phyloP scores from a whole-genome alignment of 2,797 vertebrate genomes.

The Sebastes miniatus region DNA sequence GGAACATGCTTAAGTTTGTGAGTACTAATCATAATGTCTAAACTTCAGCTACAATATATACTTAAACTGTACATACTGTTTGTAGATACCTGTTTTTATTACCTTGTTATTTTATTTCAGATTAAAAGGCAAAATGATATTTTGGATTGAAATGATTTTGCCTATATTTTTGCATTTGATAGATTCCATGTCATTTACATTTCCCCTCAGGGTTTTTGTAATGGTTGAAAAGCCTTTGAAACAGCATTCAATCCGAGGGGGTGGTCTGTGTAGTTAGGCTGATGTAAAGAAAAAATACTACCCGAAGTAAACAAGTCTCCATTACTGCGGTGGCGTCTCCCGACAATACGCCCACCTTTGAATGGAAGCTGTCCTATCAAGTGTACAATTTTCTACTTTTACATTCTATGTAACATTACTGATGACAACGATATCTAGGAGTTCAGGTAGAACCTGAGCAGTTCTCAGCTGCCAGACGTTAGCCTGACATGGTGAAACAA shows the following conservation, averaged over 20 bases:
- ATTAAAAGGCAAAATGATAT: not conserved
- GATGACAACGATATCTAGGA: no score
- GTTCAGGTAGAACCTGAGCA: no score
- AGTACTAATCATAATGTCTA: conserved; percentile 68
- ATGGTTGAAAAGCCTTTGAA: not conserved
- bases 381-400: no score
- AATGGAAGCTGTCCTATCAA: no score
- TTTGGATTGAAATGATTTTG: not conserved
- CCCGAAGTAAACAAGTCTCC: no score
- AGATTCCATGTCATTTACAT: not conserved
- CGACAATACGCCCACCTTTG: no score
- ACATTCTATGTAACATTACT: no score
- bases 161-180: not conserved
- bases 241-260: not conserved
- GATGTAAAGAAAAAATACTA: not conserved
- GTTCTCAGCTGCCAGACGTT: no score
- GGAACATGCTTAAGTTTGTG: conserved; percentile 99
- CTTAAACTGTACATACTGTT: not conserved
- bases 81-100: not conserved
- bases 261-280: not conserved
- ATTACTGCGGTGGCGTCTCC: no score
- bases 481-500: no score
- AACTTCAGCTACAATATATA: not conserved
- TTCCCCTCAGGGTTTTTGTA: not conserved
- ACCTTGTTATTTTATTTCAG: not conserved